Percentiles rank a stretch among this genome's conserved stretches.
Conservation (phyloP, 1,140 invertebrate genomes). For the Sycophaga agraensis region DNA sequence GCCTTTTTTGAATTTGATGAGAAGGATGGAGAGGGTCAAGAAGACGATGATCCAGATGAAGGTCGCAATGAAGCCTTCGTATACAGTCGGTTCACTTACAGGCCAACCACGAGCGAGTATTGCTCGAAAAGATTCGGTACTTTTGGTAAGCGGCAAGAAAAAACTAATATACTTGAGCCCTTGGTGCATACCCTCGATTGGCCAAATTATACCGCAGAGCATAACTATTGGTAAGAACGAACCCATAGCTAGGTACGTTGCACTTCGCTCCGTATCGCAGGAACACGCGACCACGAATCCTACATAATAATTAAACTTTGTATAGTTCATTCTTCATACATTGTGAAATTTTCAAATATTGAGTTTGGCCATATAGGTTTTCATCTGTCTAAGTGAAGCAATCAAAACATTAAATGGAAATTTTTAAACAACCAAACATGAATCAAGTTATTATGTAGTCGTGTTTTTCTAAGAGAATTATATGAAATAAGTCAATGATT, state of each 20-base stretch:
- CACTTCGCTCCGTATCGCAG: conserved; percentile 87
- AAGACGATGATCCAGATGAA: conserved; percentile 83
- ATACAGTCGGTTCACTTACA: conserved; percentile 75
- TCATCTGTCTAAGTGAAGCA: no score
- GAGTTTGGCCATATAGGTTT: no score
- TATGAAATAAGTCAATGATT: no score
- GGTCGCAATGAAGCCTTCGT: conserved; percentile 83
- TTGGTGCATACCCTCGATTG: conserved; percentile 80
- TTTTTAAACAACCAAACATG: no score
- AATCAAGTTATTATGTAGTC: no score
- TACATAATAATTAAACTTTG: no score
- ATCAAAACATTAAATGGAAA: no score
- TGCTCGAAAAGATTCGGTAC: conserved; percentile 86
- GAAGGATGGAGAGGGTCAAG: conserved; percentile 73
- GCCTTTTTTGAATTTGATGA: conserved; percentile 75
- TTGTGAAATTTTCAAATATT: no score
- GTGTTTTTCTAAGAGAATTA: no score
- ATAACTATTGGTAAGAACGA: conserved; percentile 91
- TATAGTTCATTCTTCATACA: no score
- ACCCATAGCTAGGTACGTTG: conserved; percentile 89
- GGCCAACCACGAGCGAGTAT: conserved; percentile 88
- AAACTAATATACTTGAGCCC: conserved; percentile 77
- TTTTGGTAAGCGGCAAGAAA: conserved; percentile 85
- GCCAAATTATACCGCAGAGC: conserved; percentile 86
- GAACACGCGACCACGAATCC: conserved; percentile 85